Base-by-base conservation (phyloP, 2,888 invertebrate species). In the Arge pagana region DNA sequence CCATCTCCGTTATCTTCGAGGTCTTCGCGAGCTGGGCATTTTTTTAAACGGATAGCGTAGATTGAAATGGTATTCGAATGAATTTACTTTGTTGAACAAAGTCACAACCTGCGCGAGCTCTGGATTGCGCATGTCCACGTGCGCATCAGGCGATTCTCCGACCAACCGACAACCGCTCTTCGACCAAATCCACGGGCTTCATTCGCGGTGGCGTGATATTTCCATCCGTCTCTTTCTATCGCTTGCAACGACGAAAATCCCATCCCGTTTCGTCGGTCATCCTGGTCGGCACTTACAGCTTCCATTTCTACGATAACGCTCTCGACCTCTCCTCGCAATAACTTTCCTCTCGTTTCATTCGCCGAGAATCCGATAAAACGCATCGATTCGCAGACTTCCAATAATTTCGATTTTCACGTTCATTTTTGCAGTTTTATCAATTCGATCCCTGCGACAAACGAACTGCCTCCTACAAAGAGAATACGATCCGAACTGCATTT, bases 131-230 rank as follows among this genome's bases (percentile, higher is more conserved):
- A 45, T 33, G 45, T 31, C 23, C 45, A 26, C 62, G 53, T 26
- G 63, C 51, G 51, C 45, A 51, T 50, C 50, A 50, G 50, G 50
- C 50, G 50, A 50, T 50, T 28, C 40, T 41, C 31, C 40, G 45
- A 31, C 45, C 33, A 45, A 45, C 45, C 33, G 33, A 31, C 42
- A 42, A 30, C 28, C 42, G 42, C 33, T 1, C n/a, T 13, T 13
- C 33, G 33, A 33, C 45, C 45, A 33, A 45, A 45, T 45, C 45
- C 11, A 45, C 45, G 5, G n/a, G 45, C 45, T 45, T 35, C 33
- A 45, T 45, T 45, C 45, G 21, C 33, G 45, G 45, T 45, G 45
- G 45, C 45, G 45, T 45, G 45, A 45, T 45, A 30, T 35, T 26
- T 23, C 33, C 23, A n/a, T n/a, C n/a, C 45, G 33, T 23, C 45